Percentiles rank a stretch among this genome's conserved stretches.
Evolutionary conservation across 1,140 invertebrate species (phyloP).

Genomic region (Notospermus geniculatus): DNA sequence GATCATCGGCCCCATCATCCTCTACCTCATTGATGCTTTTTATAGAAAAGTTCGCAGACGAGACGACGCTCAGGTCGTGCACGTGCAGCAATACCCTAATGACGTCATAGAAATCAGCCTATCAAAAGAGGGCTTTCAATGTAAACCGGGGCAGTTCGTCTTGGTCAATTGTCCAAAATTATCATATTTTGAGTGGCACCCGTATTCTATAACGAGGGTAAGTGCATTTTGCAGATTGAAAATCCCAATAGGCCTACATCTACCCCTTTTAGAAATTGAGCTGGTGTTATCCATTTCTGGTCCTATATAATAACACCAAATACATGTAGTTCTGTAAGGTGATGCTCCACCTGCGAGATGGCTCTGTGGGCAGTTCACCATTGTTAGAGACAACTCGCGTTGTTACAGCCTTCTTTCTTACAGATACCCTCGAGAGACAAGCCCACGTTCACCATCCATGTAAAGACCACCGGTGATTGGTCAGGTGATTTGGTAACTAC

Average conservation of each 20-base stretch:
- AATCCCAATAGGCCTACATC: no score
- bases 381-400: no score
- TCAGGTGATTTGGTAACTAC: constrained; percentile 25
- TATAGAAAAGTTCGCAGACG: constrained; percentile 16
- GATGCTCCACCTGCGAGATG: no score
- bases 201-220: constrained; percentile 26
- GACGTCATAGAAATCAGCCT: constrained; percentile 25
- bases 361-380: no score
- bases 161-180: constrained; percentile 20
- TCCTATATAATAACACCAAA: no score
- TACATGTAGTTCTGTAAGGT: no score
- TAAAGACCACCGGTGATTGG: constrained; percentile 21
- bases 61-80: neutral
- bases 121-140: constrained; percentile 9
- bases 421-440: neutral
- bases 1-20: constrained; percentile 20
- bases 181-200: constrained; percentile 30
- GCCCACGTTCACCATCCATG: constrained; percentile 14
- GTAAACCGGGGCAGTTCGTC: constrained; percentile 24
- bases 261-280: no score
- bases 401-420: no score
- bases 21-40: constrained; percentile 22
- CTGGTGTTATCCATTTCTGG: no score
- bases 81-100: constrained; percentile 1
- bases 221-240: no score